Percentiles rank a stretch among this genome's conserved stretches.
phyloP scores from a whole-genome alignment of 92 coral and sea anemone species.

The Heliopora coerulea region DNA sequence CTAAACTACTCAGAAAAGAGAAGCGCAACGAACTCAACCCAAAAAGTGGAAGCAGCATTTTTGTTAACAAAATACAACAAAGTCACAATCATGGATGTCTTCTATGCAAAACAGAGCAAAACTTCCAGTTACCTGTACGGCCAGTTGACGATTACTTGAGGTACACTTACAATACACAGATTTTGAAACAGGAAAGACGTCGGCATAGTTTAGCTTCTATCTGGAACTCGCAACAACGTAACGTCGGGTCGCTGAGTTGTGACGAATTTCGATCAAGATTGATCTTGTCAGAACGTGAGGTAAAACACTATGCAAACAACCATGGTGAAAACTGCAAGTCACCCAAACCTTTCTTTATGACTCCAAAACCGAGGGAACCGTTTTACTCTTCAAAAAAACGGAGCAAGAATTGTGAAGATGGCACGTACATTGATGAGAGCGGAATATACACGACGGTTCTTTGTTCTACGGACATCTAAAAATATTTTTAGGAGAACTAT shows the following conservation, averaged over 20 bases:
- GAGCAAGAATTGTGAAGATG: neutral
- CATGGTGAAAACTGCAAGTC: neutral
- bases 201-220: neutral
- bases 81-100: slow-evolving; percentile 13
- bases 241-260: neutral
- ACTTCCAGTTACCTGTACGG: neutral
- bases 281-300: neutral
- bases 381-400: neutral
- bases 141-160: slow-evolving; percentile 17
- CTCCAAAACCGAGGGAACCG: neutral
- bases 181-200: slow-evolving; percentile 12
- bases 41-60: neutral
- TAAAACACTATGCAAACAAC: neutral
- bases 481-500: too few species aligned
- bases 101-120: slow-evolving; percentile 2
- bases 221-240: neutral
- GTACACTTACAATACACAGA: slow-evolving; percentile 5
- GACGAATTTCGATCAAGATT: slow-evolving; percentile 1
- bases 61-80: neutral
- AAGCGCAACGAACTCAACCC: neutral
- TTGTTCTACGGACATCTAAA: slow-evolving; percentile 27
- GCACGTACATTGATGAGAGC: slow-evolving; percentile 28
- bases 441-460: slow-evolving; percentile 41
- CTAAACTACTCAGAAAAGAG: neutral
- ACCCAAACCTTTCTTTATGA: neutral